Evolutionary conservation across 2,113 vertebrate genomes (phyloP).

Genomic region (Pteropus alecto): DNA sequence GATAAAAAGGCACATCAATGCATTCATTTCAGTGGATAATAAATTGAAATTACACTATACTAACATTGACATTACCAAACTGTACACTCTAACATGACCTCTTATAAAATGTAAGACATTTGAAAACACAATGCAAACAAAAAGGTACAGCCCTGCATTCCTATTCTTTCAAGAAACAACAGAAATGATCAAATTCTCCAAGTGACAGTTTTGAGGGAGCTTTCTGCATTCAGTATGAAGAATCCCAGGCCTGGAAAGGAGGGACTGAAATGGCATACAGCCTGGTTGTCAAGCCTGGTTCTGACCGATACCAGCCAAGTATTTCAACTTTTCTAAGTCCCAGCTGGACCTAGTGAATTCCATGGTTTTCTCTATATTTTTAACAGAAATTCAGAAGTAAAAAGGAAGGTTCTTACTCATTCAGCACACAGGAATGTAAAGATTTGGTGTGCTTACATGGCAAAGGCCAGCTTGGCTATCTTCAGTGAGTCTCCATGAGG

Average conservation of each 20-base stretch:
- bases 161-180: background rate
- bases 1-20: background rate
- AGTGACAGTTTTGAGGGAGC: background rate
- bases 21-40: background rate
- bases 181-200: background rate
- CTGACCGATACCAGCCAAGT: background rate
- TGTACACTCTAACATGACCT: background rate
- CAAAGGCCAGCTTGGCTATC: background rate
- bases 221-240: background rate
- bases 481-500: background rate
- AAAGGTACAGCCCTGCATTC: background rate
- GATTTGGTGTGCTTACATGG: background rate
- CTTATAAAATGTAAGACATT: background rate
- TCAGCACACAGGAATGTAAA: background rate
- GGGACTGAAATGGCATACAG: background rate
- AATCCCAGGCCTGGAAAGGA: background rate
- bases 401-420: background rate
- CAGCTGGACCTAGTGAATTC: background rate
- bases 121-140: constrained; percentile 24
- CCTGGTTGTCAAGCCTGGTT: background rate
- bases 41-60: constrained; percentile 13
- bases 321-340: background rate
- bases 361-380: background rate
- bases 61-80: background rate
- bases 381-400: background rate